phyloP scores from a whole-genome alignment of 2,888 invertebrate genomes.

The Andrena marginata region DNA sequence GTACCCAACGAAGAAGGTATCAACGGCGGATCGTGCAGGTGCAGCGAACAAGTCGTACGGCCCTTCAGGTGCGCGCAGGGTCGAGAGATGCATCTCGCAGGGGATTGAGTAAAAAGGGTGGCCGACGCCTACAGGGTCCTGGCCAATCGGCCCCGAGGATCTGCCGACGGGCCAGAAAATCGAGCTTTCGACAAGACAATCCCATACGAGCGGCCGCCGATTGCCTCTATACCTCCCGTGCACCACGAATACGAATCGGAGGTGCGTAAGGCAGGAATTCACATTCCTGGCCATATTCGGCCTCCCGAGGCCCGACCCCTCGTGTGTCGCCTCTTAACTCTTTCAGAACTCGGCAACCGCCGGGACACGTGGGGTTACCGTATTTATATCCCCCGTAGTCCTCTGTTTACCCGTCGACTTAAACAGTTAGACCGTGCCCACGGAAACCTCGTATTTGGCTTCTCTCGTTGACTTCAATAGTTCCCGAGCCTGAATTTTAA shows the following conservation, averaged over 20 bases:
- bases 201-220: conserved; percentile 58
- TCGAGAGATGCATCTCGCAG: conserved; percentile 55
- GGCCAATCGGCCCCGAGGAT: conserved; percentile 58
- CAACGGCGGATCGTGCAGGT: conserved; percentile 61
- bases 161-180: conserved; percentile 61
- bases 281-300: conserved; percentile 83
- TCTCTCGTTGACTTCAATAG: conserved; percentile 55
- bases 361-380: conserved; percentile 64
- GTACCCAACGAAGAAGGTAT: conserved; percentile 54
- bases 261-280: conserved; percentile 77
- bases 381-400: conserved; percentile 60
- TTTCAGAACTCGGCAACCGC: conserved; percentile 65
- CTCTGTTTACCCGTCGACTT: conserved; percentile 52
- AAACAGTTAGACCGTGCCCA: conserved; percentile 46
- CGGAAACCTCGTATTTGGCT: conserved; percentile 48
- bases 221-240: conserved; percentile 56
- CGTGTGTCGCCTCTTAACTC: conserved; percentile 77
- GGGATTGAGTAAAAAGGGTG: conserved; percentile 37
- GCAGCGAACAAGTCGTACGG: conserved; percentile 54
- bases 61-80: conserved; percentile 34
- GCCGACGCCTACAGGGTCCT: conserved; percentile 59
- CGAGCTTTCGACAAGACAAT: conserved; percentile 74
- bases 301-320: conserved; percentile 70
- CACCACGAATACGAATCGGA: conserved; percentile 71
- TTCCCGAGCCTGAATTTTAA: conserved; percentile 46